A percentile compares a stretch with the other conserved stretches of the same genome.
phyloP scores from a whole-genome alignment of 2,888 invertebrate species.

The Pollenia amentaria region DNA sequence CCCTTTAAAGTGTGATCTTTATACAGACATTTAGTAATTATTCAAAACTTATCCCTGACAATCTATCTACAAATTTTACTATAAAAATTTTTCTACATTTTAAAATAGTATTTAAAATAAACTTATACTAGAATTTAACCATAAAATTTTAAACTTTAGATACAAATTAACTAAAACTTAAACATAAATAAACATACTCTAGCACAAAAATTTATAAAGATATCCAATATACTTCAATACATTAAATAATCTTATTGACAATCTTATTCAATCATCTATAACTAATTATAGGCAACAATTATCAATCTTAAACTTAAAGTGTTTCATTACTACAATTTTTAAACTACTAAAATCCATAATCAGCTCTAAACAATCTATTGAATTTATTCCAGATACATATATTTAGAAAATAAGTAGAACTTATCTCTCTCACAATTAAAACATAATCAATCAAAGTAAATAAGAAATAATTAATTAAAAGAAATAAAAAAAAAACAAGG shows the following conservation, averaged over 20 bases:
- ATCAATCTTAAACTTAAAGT: conserved; percentile 43
- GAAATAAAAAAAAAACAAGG: conserved; percentile 17
- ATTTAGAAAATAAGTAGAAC: conserved; percentile 24
- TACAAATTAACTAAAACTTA: not conserved
- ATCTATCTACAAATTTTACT: conserved; percentile 63
- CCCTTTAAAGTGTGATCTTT: conserved; percentile 49
- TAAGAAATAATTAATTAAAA: conserved; percentile 5
- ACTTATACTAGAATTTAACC: conserved; percentile 28
- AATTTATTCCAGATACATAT: not conserved
- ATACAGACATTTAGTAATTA: conserved; percentile 5
- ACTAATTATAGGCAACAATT: conserved; percentile 12
- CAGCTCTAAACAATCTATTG: conserved; percentile 22
- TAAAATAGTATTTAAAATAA: conserved; percentile 12
- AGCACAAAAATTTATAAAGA: conserved; percentile 43
- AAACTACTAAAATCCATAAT: not conserved
- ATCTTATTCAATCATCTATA: conserved; percentile 61
- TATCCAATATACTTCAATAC: conserved; percentile 8
- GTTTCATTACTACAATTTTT: conserved; percentile 53
- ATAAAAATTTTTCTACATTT: conserved; percentile 34
- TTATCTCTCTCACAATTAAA: conserved; percentile 23
- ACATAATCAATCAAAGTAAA: conserved; percentile 32
- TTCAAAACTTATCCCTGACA: conserved; percentile 57
- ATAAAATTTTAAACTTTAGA: conserved; percentile 36
- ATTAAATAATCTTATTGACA: conserved; percentile 61
- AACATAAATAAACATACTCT: conserved; percentile 5